Evolutionary conservation across 2,797 vertebrate genomes (phyloP).

Genomic region (Triplophysa yarkandensis): DNA sequence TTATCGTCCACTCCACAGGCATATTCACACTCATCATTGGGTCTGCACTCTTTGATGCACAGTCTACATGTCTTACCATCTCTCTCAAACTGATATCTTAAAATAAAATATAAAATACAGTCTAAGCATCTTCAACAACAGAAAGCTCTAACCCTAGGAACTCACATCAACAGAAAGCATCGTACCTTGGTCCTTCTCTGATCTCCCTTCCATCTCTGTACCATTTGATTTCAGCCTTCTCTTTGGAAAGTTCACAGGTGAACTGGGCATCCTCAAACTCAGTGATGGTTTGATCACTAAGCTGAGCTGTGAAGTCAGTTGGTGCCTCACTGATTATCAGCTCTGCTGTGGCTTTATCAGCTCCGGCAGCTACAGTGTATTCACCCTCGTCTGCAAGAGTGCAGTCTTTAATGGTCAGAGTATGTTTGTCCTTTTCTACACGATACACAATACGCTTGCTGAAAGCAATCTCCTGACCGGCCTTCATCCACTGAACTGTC

Average conservation of each 20-base stretch:
- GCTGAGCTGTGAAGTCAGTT: constrained; percentile 85
- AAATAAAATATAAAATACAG: constrained; percentile 33
- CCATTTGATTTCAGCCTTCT: constrained; percentile 94
- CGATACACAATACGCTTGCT: constrained; percentile 86
- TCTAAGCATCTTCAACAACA: background rate
- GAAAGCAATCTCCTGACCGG: constrained; percentile 85
- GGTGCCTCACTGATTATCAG: constrained; percentile 96
- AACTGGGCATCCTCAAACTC: constrained; percentile 96
- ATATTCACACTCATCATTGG: constrained; percentile 97
- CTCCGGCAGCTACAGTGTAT: constrained; percentile 86
- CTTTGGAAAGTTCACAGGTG: constrained; percentile 90
- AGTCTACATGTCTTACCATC: constrained; percentile 88
- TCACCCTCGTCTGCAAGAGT: constrained; percentile 92
- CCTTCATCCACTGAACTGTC: constrained; percentile 91
- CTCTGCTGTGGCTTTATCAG: constrained; percentile 89
- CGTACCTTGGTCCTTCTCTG: constrained; percentile 91
- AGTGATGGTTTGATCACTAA: constrained; percentile 94
- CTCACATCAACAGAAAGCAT: constrained; percentile 22
- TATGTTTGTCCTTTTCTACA: constrained; percentile 93
- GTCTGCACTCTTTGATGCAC: constrained; percentile 91
- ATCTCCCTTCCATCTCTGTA: constrained; percentile 95
- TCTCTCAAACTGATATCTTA: constrained; percentile 88
- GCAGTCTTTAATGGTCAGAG: constrained; percentile 91
- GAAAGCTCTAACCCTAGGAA: background rate
- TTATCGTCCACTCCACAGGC: constrained; percentile 96